Percentiles rank a stretch among this genome's conserved stretches.
Evolutionary conservation across 2,113 vertebrate genomes (phyloP).

Genomic region (Tyrannus savana): DNA sequence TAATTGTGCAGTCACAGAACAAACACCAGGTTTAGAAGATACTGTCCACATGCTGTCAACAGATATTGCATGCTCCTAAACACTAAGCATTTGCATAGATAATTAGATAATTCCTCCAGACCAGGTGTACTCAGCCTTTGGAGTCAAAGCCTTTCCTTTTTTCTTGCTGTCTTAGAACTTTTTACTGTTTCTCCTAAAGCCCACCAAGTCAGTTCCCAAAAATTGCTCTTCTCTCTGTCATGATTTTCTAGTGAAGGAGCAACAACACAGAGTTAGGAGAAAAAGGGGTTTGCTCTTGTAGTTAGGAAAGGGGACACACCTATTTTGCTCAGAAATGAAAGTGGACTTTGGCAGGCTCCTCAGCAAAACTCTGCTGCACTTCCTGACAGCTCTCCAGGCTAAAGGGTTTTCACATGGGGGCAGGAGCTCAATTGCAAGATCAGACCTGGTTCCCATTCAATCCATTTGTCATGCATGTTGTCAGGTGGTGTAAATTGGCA

Average conservation of each 20-base stretch:
- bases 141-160: fast-evolving
- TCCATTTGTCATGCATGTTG: not conserved
- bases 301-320: not conserved
- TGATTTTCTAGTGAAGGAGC: not conserved
- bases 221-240: not conserved
- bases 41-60: not conserved
- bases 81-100: not conserved
- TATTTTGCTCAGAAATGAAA: not conserved
- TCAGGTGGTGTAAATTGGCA: not conserved
- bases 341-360: not conserved
- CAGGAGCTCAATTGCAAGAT: not conserved
- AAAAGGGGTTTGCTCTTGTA: fast-evolving
- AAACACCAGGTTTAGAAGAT: not conserved
- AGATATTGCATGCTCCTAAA: not conserved
- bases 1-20: not conserved
- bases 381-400: not conserved
- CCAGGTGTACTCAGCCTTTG: not conserved
- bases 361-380: not conserved
- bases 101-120: not conserved
- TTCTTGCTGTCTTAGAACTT: not conserved
- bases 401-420: not conserved
- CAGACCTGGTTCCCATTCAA: not conserved
- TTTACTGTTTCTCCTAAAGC: not conserved
- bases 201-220: not conserved
- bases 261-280: not conserved